A percentile compares a stretch with the other conserved stretches of the same genome.
Evolutionary conservation across 2,113 vertebrate genomes (phyloP).

Genomic region (Epinephelus cyanopodus): DNA sequence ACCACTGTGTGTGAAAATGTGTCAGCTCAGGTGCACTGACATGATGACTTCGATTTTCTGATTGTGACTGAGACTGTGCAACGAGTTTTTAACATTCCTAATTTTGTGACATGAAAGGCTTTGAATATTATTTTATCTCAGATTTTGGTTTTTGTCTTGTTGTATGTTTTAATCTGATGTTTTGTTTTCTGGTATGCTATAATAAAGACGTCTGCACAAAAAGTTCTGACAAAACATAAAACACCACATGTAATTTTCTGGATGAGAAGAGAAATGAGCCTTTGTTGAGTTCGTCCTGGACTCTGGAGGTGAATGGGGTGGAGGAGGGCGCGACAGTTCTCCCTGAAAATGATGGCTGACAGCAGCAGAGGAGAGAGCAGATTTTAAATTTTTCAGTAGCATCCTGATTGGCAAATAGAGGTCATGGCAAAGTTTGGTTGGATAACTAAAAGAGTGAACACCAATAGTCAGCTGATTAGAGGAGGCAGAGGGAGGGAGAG

Average conservation of each 20-base stretch:
- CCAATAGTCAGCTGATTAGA: too few relatives aligned
- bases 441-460: too few relatives aligned
- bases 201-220: conserved; percentile 72
- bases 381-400: too few relatives aligned
- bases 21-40: conserved; percentile 13
- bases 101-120: conserved; percentile 18
- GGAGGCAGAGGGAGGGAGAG: too few relatives aligned
- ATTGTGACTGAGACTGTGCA: conserved; percentile 62
- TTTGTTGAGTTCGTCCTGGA: too few relatives aligned
- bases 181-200: conserved; percentile 55
- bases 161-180: conserved; percentile 53
- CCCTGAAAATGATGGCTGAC: too few relatives aligned
- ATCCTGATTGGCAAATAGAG: too few relatives aligned
- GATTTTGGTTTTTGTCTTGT: conserved; percentile 44
- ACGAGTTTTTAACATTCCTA: conserved; percentile 43
- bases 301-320: too few relatives aligned
- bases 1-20: conserved; percentile 39
- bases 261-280: too few relatives aligned
- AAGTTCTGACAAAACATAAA: neutral
- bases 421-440: too few relatives aligned
- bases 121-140: conserved; percentile 9
- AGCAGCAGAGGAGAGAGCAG: too few relatives aligned
- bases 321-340: too few relatives aligned
- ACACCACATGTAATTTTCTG: neutral
- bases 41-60: conserved; percentile 39